Conservation (phyloP, 2,113 vertebrate genomes). For the Muntiacus reevesi region DNA sequence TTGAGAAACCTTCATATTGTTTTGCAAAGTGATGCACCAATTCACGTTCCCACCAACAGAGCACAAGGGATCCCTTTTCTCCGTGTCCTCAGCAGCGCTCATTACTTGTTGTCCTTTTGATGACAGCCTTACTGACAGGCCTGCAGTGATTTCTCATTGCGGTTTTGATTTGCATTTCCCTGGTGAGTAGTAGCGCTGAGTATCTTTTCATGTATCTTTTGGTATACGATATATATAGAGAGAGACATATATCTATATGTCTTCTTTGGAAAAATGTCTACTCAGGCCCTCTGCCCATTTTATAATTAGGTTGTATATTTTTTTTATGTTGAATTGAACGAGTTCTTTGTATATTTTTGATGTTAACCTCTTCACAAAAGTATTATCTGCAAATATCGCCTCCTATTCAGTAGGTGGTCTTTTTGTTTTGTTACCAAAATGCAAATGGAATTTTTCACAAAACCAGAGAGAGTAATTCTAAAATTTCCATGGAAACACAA, state of each 20-base stretch:
- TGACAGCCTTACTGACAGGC: fast-evolving
- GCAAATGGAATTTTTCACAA: neutral
- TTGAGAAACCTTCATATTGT: fast-evolving
- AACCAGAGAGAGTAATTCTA: neutral
- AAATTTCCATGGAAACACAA: neutral
- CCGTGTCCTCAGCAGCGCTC: fast-evolving
- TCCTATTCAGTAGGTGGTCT: neutral
- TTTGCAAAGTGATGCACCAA: neutral
- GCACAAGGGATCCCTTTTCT: fast-evolving
- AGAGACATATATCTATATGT: neutral
- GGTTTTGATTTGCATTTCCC: neutral
- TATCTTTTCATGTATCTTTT: fast-evolving
- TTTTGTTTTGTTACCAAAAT: neutral
- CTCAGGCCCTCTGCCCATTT: neutral
- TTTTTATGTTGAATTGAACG: neutral
- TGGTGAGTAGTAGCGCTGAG: neutral
- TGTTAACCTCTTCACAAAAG: neutral
- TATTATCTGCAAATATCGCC: neutral
- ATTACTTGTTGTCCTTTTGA: fast-evolving
- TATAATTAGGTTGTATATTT: neutral
- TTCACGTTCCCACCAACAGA: neutral
- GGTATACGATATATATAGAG: neutral
- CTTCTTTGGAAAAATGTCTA: neutral
- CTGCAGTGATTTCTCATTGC: fast-evolving
- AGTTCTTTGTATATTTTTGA: neutral